Evolutionary conservation across 2,888 invertebrate species (phyloP).

Genomic region (Lochmaea capreae): DNA sequence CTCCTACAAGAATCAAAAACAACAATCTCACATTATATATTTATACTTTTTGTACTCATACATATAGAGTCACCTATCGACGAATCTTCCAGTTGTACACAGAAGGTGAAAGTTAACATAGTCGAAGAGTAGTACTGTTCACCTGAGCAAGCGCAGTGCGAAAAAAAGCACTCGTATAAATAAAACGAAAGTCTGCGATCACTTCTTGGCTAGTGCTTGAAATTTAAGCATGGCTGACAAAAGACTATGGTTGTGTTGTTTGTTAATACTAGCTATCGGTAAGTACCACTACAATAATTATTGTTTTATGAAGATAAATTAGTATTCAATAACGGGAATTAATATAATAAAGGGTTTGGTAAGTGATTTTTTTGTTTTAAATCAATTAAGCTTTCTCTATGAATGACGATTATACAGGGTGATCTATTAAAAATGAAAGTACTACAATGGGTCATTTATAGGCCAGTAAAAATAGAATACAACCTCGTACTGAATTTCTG

Average conservation of each 20-base stretch:
- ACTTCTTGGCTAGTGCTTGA: constrained; percentile 66
- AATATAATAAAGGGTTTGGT: not conserved
- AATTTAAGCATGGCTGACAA: constrained; percentile 64
- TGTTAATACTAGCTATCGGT: constrained; percentile 63
- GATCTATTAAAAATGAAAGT: constrained; percentile 8
- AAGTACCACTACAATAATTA: constrained; percentile 54
- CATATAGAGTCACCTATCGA: constrained; percentile 62
- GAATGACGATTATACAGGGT: constrained; percentile 24
- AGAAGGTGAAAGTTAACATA: constrained; percentile 61
- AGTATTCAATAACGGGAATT: not conserved
- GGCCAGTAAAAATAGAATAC: no score
- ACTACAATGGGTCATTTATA: not conserved
- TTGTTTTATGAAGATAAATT: not conserved
- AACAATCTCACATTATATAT: constrained; percentile 8
- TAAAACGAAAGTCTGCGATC: constrained; percentile 63
- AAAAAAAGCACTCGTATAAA: constrained; percentile 63
- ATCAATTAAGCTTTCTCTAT: not conserved
- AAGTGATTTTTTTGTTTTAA: not conserved
- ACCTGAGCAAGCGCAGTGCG: constrained; percentile 60
- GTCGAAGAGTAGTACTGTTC: constrained; percentile 50
- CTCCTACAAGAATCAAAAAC: constrained; percentile 8
- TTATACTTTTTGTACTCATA: constrained; percentile 13
- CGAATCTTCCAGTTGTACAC: constrained; percentile 56
- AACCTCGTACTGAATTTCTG: no score
- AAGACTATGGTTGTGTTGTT: constrained; percentile 66